Conservation (phyloP, 2,888 invertebrate species). For the Caenorhabditis sp. region DNA sequence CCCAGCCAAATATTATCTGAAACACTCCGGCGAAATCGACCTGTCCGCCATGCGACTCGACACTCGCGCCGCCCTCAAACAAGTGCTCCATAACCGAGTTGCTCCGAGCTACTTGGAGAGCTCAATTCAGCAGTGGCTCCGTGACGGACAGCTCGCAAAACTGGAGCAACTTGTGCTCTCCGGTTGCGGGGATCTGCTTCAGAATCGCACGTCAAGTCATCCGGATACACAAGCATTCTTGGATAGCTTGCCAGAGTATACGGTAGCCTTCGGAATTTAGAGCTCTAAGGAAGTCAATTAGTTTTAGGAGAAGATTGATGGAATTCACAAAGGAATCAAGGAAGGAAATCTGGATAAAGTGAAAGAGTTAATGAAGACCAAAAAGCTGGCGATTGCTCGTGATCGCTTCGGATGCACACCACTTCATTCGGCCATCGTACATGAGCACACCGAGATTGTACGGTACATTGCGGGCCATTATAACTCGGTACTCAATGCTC, state of each 20-base stretch:
- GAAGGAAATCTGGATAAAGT: constrained; percentile 89
- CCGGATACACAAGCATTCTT: constrained; percentile 74
- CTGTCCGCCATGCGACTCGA: constrained; percentile 78
- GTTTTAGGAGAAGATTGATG: constrained; percentile 89
- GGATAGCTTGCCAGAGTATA: constrained; percentile 66
- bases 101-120: constrained; percentile 79
- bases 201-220: constrained; percentile 82
- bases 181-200: constrained; percentile 86
- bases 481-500: constrained; percentile 88
- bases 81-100: constrained; percentile 78
- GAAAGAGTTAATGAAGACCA: constrained; percentile 87
- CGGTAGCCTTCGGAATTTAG: no score
- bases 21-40: constrained; percentile 79
- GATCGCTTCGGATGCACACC: constrained; percentile 80
- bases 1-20: constrained; percentile 80
- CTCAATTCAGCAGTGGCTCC: constrained; percentile 90
- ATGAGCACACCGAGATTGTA: constrained; percentile 84
- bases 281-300: no score
- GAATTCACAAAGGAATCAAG: constrained; percentile 88
- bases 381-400: constrained; percentile 86
- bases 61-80: constrained; percentile 75
- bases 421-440: constrained; percentile 90
- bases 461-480: constrained; percentile 83
- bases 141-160: constrained; percentile 74
- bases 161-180: constrained; percentile 77